Evolutionary conservation across 2,113 vertebrate species (phyloP).

Genomic region (Cololabis saira): DNA sequence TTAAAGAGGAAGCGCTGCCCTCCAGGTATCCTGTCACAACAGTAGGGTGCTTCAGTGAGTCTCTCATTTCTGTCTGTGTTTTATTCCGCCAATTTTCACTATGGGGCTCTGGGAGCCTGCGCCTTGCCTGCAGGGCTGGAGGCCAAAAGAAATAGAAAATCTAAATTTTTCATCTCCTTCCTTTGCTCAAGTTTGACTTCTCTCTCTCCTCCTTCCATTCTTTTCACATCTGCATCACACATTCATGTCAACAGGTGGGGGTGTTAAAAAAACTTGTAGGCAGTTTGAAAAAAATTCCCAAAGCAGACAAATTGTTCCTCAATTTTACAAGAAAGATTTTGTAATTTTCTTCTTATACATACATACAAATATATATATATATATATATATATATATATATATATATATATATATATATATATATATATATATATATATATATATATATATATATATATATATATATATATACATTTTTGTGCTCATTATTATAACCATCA

Average conservation of each 20-base stretch:
- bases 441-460: too few species aligned
- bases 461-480: neutral
- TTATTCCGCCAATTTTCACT: constrained; percentile 74
- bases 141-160: constrained; percentile 52
- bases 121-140: constrained; percentile 39
- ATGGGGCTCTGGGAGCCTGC: constrained; percentile 44
- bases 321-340: too few species aligned
- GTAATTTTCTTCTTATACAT: too few species aligned
- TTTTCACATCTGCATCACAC: neutral
- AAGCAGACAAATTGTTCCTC: too few species aligned
- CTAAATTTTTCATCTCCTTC: constrained; percentile 33
- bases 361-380: neutral
- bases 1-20: constrained; percentile 78
- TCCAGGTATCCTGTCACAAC: constrained; percentile 79
- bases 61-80: constrained; percentile 75
- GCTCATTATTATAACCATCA: neutral
- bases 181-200: constrained; percentile 32
- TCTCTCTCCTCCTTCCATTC: constrained; percentile 1
- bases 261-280: constrained; percentile 10
- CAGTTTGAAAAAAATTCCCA: neutral
- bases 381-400: neutral
- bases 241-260: constrained; percentile 61
- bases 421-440: too few species aligned
- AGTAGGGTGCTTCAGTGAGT: constrained; percentile 64
- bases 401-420: too few species aligned